Evolutionary conservation across 2,888 invertebrate species (phyloP), one percentile per base, ranked within the genome.

Genomic region (Ischnura elegans): DNA sequence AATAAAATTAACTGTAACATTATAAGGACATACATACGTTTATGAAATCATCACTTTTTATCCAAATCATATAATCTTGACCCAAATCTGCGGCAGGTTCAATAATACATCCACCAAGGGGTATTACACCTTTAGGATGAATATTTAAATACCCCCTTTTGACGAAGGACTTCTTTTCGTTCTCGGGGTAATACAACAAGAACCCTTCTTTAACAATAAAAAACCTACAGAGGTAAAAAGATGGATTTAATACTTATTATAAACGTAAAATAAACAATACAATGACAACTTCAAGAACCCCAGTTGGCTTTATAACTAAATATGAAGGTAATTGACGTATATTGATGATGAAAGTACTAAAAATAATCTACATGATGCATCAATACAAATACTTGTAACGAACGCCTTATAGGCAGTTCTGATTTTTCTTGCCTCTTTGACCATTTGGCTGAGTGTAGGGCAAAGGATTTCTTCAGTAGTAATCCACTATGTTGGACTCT

Each of bases 171-270:
- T 94, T 94, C 87, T 94, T 94, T 86, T 94, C 94, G 66, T 90
- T 93, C 86, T 94, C 94, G 19, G 94, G 94, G 51, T 94, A 94
- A 87, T 94, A 94, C 42, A 94, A 93, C 61, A 94, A 94, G 86
- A 94, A 94, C 8, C 94, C 94, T 86, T 94, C 94, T 51, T 94
- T 94, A n/a, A 94, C 94, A 93, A 94, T 93, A 87, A 94, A 94
- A 94, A 94, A 94, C 93, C 94, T 94, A 87, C 19, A 94, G 10
- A 19, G 43, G 19, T 36, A 93, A 47, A 55, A 76, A 29, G 36
- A 8, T 51, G 47, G n/a, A n/a, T 51, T 51, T 13, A 19, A 8
- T 51, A 51, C 13, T 51, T 51, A 51, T 51, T 51, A 19, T 13
- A 13, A 5, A 19, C 13, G 51, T 5, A 51, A 10, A 10, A 2